Conservation (phyloP, 2,113 vertebrate genomes). For the Rana temporaria region DNA sequence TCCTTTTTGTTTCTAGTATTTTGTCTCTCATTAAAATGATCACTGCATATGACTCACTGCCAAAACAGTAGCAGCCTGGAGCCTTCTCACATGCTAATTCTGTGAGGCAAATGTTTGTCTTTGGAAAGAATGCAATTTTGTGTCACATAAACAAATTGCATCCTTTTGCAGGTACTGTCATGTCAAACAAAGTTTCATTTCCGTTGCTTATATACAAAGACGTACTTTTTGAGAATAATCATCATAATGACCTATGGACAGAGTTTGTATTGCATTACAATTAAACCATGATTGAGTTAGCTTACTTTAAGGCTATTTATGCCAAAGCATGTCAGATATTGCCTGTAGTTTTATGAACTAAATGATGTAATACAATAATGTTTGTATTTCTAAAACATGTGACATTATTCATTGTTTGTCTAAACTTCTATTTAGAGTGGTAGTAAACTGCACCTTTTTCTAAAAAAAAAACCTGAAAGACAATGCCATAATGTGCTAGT, state of each 20-base stretch:
- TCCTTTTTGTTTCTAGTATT: constrained; percentile 57
- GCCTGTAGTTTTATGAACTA: too few relatives aligned
- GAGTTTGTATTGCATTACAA: too few relatives aligned
- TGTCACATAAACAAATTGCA: constrained; percentile 5
- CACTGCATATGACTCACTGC: constrained; percentile 64
- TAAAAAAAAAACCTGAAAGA: too few relatives aligned
- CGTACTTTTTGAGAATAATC: not conserved
- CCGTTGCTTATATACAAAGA: not conserved
- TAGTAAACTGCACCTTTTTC: too few relatives aligned
- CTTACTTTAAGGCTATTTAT: too few relatives aligned
- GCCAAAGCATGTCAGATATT: too few relatives aligned
- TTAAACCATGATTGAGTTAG: too few relatives aligned
- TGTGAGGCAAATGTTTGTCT: constrained; percentile 44
- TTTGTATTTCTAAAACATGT: too few relatives aligned
- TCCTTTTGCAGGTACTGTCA: constrained; percentile 33
- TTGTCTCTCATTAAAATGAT: constrained; percentile 59
- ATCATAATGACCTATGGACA: not conserved
- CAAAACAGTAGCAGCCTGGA: constrained; percentile 62
- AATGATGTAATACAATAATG: too few relatives aligned
- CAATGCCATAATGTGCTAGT: too few relatives aligned
- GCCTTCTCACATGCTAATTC: constrained; percentile 63
- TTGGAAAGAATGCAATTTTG: constrained; percentile 27
- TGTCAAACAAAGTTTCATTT: not conserved
- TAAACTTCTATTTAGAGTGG: too few relatives aligned
- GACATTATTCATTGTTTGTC: too few relatives aligned